phyloP scores from a whole-genome alignment of 2,113 vertebrate species.

The Ornithorhynchus anatinus region DNA sequence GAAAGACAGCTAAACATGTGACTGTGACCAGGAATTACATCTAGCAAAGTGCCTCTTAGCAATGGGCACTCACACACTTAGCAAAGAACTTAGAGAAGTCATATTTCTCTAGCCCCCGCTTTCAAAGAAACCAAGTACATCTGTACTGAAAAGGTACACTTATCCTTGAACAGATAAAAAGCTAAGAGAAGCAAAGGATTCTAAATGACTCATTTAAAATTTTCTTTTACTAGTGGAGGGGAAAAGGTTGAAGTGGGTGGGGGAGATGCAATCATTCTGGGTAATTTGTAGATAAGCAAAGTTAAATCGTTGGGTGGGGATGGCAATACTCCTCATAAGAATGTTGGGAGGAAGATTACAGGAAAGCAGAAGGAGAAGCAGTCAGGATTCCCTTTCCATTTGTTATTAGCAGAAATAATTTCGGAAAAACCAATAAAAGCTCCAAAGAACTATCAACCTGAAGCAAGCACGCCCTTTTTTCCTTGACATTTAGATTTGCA shows the following conservation, averaged over 20 bases:
- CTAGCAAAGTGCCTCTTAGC: background rate
- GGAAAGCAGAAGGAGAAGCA: background rate
- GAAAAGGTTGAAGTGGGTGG: too few relatives aligned
- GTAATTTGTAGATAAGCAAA: background rate
- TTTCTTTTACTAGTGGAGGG: too few relatives aligned
- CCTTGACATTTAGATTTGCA: background rate
- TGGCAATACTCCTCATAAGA: too few relatives aligned
- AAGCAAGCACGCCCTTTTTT: conserved; percentile 37
- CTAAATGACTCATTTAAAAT: background rate
- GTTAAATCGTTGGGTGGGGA: too few relatives aligned
- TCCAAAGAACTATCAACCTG: background rate
- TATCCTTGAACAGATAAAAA: background rate
- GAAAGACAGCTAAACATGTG: background rate
- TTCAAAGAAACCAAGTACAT: background rate
- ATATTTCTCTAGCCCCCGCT: background rate
- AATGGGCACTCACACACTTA: background rate
- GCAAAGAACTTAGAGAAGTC: background rate
- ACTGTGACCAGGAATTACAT: background rate
- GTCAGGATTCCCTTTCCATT: background rate
- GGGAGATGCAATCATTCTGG: conserved; percentile 1
- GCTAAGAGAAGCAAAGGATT: background rate
- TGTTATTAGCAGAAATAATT: background rate
- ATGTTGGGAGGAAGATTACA: background rate
- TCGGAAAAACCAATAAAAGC: conserved; percentile 28
- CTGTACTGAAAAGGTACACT: background rate